phyloP scores from a whole-genome alignment of 2,888 invertebrate species.

The Microdon myrmicae region DNA sequence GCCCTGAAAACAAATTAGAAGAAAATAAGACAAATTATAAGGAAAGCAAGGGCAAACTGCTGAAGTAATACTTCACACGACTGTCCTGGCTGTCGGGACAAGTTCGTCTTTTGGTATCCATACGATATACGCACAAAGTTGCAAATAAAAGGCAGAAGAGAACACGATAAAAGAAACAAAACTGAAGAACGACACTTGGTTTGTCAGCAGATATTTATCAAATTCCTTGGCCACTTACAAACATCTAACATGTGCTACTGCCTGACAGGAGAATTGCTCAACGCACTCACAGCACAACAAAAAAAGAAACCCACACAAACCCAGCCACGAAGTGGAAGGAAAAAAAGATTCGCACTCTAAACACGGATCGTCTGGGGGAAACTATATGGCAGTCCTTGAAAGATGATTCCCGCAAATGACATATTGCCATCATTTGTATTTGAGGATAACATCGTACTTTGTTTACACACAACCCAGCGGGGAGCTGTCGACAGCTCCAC shows the following conservation, averaged over 20 bases:
- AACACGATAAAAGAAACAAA: constrained; percentile 3
- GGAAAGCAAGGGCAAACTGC: constrained; percentile 36
- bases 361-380: constrained; percentile 38
- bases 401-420: constrained; percentile 53
- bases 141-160: constrained; percentile 7
- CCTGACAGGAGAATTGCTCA: constrained; percentile 34
- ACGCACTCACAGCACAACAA: constrained; percentile 13
- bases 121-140: constrained; percentile 22
- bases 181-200: constrained; percentile 27
- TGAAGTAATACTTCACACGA: constrained; percentile 23
- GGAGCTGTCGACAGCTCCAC: constrained; percentile 17
- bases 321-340: constrained; percentile 15
- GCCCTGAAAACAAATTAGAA: constrained; percentile 22
- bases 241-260: constrained; percentile 47
- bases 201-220: constrained; percentile 53
- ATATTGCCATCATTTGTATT: constrained; percentile 55
- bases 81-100: constrained; percentile 30
- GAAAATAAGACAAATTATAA: constrained; percentile 44
- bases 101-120: constrained; percentile 2
- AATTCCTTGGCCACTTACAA: constrained; percentile 44
- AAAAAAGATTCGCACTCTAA: constrained; percentile 35
- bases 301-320: neutral
- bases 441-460: constrained; percentile 51
- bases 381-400: constrained; percentile 50
- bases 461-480: constrained; percentile 41